Evolutionary conservation across 2,888 invertebrate species (phyloP).

Genomic region (Argyra leucocephala): DNA sequence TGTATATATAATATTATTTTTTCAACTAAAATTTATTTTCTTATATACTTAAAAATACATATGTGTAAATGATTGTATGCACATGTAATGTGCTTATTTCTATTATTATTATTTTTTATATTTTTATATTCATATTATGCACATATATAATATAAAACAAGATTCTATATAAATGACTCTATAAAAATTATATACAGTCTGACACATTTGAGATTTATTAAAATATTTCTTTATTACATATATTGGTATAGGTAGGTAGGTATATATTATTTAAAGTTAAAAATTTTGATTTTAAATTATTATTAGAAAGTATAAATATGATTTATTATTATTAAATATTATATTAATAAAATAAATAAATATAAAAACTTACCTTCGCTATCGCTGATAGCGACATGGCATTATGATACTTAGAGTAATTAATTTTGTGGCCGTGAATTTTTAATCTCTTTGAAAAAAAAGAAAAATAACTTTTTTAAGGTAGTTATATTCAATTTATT

Average conservation of each 20-base stretch:
- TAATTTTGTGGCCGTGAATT: conserved; percentile 50
- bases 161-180: background rate
- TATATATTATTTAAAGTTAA: no score
- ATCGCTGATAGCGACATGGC: conserved; percentile 52
- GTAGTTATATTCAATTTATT: background rate
- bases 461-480: background rate
- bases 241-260: no score
- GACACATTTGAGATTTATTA: conserved; percentile 5
- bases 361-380: conserved; percentile 51
- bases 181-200: conserved; percentile 2
- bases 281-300: no score
- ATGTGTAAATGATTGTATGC: no score
- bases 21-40: no score
- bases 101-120: no score
- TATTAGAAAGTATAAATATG: no score
- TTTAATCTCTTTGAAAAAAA: background rate
- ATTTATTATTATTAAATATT: conserved; percentile 14
- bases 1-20: no score
- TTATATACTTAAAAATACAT: no score
- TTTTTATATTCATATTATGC: background rate
- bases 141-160: background rate
- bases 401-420: conserved; percentile 57
- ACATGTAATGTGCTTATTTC: no score
- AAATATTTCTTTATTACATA: no score
- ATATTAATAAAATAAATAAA: conserved; percentile 15